A percentile compares a stretch with the other conserved stretches of the same genome.
Conservation (phyloP, 2,113 vertebrate species). For the Drymodes brunneopygia region DNA sequence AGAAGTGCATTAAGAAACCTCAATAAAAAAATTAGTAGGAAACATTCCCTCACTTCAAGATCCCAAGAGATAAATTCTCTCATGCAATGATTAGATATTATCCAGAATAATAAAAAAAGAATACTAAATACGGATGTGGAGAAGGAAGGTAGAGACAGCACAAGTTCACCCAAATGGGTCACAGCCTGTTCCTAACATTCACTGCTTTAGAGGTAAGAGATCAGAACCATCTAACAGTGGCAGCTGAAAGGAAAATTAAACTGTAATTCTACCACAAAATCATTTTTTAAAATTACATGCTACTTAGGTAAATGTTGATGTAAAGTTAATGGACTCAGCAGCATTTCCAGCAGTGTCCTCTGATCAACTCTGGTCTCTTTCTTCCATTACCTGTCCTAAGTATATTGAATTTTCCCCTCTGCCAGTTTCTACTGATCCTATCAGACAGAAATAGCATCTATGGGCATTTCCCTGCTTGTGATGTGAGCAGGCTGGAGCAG, state of each 20-base stretch:
- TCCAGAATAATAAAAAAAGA: slow-evolving; percentile 18
- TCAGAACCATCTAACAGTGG: background rate
- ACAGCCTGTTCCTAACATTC: background rate
- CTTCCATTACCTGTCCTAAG: background rate
- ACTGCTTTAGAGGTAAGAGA: background rate
- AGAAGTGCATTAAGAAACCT: slow-evolving; percentile 53
- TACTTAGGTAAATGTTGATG: background rate
- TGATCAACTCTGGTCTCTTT: background rate
- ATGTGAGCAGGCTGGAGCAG: background rate
- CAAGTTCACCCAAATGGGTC: slow-evolving; percentile 24
- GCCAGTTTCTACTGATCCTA: background rate
- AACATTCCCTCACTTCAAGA: slow-evolving; percentile 43
- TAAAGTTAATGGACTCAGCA: background rate
- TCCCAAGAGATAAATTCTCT: slow-evolving; percentile 53
- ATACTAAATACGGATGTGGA: slow-evolving; percentile 46
- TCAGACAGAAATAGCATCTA: background rate
- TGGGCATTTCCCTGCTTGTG: background rate
- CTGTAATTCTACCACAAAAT: background rate
- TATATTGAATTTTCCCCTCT: background rate
- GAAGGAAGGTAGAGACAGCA: background rate
- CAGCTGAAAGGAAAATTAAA: background rate
- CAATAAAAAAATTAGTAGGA: slow-evolving; percentile 55
- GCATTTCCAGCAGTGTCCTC: background rate
- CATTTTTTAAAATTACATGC: background rate
- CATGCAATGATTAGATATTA: slow-evolving; percentile 63